Percentiles rank a stretch among this genome's conserved stretches.
Conservation (phyloP, 1,140 invertebrate genomes). For the Mizuhopecten yessoensis region DNA sequence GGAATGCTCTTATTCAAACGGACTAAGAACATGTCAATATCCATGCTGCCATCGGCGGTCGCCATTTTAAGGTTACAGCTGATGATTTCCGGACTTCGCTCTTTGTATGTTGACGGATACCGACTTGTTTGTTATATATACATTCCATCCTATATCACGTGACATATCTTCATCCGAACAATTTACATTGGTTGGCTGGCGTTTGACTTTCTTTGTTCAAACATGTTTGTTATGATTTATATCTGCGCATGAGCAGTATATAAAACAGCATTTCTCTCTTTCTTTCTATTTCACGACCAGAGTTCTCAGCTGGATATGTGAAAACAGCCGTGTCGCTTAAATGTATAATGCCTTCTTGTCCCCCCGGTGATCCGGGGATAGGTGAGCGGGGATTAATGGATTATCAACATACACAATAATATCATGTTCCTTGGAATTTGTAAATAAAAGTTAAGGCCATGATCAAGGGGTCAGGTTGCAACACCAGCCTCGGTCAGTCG, state of each 20-base stretch:
- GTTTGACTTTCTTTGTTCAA: no score
- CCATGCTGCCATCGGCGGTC: not conserved
- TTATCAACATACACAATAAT: not conserved
- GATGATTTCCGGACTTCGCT: not conserved
- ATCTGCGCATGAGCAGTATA: no score
- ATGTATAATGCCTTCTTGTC: no score
- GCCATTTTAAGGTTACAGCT: not conserved
- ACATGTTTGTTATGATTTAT: no score
- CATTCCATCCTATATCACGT: not conserved
- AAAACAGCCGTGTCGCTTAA: no score
- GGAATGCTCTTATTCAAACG: not conserved
- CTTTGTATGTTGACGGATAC: not conserved
- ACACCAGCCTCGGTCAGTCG: not conserved
- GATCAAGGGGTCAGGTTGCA: not conserved
- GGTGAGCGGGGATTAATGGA: not conserved
- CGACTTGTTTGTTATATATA: not conserved
- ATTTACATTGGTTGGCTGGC: not conserved
- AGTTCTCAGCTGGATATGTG: not conserved
- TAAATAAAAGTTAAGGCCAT: not conserved
- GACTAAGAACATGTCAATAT: slow-evolving; percentile 2
- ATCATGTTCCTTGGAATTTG: not conserved
- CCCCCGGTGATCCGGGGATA: no score
- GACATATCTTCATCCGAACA: not conserved
- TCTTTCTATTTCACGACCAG: no score
- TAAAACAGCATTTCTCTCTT: no score